Percentiles rank a stretch among this genome's conserved stretches.
phyloP scores from a whole-genome alignment of 2,888 invertebrate species.

The Ernsta delagoae region DNA sequence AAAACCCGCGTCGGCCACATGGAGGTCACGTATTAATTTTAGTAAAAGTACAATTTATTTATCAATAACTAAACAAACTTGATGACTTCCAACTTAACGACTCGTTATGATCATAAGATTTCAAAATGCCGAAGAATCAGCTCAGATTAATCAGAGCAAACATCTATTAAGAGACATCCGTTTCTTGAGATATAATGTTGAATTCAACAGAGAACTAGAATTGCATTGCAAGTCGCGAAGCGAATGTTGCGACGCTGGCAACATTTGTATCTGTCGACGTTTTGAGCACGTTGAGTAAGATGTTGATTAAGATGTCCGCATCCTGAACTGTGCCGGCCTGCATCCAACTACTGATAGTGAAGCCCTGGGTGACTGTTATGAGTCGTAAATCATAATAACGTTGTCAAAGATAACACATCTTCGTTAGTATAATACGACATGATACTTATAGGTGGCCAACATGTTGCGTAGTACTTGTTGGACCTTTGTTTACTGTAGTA shows the following conservation, averaged over 20 bases:
- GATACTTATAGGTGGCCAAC: not conserved
- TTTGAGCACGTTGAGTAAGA: constrained; percentile 49
- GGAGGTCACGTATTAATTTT: not conserved
- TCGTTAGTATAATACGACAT: too few species aligned
- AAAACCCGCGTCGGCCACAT: not conserved
- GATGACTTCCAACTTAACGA: not conserved
- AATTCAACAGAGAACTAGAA: not conserved
- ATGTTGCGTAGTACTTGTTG: not conserved
- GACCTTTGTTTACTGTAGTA: not conserved
- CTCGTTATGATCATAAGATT: not conserved
- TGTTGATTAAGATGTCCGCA: constrained; percentile 72
- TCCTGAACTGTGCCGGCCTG: constrained; percentile 64
- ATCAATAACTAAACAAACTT: not conserved
- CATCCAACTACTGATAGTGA: constrained; percentile 56
- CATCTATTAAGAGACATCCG: not conserved
- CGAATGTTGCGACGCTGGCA: not conserved
- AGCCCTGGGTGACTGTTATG: constrained; percentile 50
- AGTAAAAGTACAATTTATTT: not conserved
- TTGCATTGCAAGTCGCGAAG: constrained; percentile 1
- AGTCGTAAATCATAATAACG: constrained; percentile 60
- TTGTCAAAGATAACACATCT: constrained; percentile 27
- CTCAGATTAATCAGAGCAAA: not conserved
- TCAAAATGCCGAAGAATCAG: not conserved
- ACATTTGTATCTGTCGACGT: constrained; percentile 32
- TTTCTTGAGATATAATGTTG: not conserved